Evolutionary conservation across 2,797 vertebrate species (phyloP).

Genomic region (Bufotes viridis): DNA sequence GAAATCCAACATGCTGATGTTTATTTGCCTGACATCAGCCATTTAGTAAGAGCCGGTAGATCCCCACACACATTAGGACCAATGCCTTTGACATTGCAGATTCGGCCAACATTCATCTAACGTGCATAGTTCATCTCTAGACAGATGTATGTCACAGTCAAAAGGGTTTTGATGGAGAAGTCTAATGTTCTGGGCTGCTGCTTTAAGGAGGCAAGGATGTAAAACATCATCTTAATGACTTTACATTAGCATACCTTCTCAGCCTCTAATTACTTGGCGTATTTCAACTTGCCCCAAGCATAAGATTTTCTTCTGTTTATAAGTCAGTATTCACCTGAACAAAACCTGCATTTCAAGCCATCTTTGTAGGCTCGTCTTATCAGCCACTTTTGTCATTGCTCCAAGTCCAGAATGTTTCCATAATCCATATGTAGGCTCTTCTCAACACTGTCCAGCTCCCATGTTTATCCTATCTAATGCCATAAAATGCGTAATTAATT

Average conservation of each 20-base stretch:
- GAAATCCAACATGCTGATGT: too few species aligned
- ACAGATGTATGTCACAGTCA: not conserved
- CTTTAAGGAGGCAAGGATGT: not conserved
- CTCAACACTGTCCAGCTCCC: constrained; percentile 62
- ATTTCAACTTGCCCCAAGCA: not conserved
- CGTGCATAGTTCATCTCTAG: not conserved
- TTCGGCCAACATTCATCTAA: not conserved
- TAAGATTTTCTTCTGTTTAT: not conserved
- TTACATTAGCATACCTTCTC: not conserved
- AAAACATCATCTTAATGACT: not conserved
- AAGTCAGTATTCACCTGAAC: constrained; percentile 15
- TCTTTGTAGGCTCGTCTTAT: constrained; percentile 26
- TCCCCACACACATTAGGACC: too few species aligned
- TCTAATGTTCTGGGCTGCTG: not conserved
- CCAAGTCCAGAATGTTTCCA: constrained; percentile 21
- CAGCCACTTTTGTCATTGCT: constrained; percentile 29
- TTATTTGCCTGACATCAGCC: too few species aligned
- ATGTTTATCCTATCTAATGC: constrained; percentile 82
- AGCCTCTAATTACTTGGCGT: constrained; percentile 15
- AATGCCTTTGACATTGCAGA: too few species aligned
- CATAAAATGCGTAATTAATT: constrained; percentile 87
- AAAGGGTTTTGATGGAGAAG: not conserved
- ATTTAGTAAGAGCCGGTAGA: too few species aligned
- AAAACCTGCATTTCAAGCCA: not conserved
- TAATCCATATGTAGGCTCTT: constrained; percentile 60